Conservation (phyloP, 2,113 vertebrate species). For the Polyodon spathula region DNA sequence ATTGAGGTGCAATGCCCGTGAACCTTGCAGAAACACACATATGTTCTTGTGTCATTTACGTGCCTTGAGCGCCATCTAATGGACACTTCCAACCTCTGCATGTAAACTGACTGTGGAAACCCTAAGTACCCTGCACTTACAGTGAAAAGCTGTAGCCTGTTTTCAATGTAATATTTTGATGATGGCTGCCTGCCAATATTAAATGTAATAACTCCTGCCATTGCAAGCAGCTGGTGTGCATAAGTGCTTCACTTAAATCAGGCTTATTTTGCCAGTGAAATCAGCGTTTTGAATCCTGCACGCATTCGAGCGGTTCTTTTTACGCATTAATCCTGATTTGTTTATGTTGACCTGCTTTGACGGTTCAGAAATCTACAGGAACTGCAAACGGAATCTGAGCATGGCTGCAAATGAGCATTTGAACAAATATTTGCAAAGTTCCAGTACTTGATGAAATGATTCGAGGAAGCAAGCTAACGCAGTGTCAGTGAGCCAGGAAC, state of each 20-base stretch:
- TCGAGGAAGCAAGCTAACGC: no score
- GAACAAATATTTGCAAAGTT: no score
- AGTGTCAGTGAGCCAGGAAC: no score
- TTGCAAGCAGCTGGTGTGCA: conserved; percentile 1
- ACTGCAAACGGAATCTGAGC: background rate
- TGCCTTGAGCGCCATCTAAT: no score
- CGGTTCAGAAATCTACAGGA: no score
- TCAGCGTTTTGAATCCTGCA: background rate
- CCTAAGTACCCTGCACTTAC: background rate
- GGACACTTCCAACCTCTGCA: no score
- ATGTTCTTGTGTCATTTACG: no score
- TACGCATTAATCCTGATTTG: conserved; percentile 17
- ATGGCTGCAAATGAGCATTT: no score
- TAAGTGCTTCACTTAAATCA: conserved; percentile 13
- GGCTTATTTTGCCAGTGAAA: conserved; percentile 5
- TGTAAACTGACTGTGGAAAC: no score
- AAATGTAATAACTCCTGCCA: background rate
- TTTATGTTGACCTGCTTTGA: conserved; percentile 10
- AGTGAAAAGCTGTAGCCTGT: background rate
- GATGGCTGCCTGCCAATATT: background rate
- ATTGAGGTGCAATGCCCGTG: no score
- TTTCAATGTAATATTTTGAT: background rate
- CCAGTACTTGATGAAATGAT: no score
- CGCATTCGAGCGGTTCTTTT: background rate
- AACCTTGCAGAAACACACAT: no score